These are phyloP conservation scores for Trichoplusia ni DNA, from an alignment of 1,140 invertebrate genomes.

Conservation along the genomic window DNA sequence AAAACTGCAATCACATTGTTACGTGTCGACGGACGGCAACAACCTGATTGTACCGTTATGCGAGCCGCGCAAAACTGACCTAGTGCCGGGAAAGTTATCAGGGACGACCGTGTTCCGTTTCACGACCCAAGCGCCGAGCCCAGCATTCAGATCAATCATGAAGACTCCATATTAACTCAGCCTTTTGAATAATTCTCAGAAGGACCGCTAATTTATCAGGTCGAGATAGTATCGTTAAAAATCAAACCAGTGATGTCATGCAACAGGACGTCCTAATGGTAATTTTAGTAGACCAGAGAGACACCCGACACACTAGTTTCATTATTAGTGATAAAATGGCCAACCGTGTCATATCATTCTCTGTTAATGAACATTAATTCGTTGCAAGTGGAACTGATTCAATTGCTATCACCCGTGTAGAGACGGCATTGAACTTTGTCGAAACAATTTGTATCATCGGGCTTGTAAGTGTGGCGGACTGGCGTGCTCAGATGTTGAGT, in stretches of 20 bases:
- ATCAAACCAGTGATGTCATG: conserved; percentile 63
- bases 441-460: conserved; percentile 54
- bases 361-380: conserved; percentile 75
- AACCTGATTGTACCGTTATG: conserved; percentile 80
- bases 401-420: conserved; percentile 73
- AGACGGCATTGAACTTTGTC: conserved; percentile 71
- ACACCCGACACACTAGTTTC: conserved; percentile 38
- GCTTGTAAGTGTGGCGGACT: conserved; percentile 16
- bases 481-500: conserved; percentile 22
- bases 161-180: neutral
- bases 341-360: conserved; percentile 51
- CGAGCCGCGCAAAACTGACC: conserved; percentile 77
- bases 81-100: conserved; percentile 79
- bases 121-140: conserved; percentile 42
- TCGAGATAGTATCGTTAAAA: conserved; percentile 53
- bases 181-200: conserved; percentile 15
- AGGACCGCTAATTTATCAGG: conserved; percentile 36
- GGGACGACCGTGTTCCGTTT: conserved; percentile 67
- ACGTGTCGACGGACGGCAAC: conserved; percentile 70
- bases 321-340: conserved; percentile 41
- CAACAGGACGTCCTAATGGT: conserved; percentile 56
- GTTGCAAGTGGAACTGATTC: conserved; percentile 79
- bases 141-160: conserved; percentile 34
- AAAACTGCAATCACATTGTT: conserved; percentile 78
- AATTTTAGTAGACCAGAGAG: conserved; percentile 46